Evolutionary conservation across 2,888 invertebrate genomes (phyloP), one percentile per base, ranked within the genome.

Genomic region (Tyria jacobaeae): DNA sequence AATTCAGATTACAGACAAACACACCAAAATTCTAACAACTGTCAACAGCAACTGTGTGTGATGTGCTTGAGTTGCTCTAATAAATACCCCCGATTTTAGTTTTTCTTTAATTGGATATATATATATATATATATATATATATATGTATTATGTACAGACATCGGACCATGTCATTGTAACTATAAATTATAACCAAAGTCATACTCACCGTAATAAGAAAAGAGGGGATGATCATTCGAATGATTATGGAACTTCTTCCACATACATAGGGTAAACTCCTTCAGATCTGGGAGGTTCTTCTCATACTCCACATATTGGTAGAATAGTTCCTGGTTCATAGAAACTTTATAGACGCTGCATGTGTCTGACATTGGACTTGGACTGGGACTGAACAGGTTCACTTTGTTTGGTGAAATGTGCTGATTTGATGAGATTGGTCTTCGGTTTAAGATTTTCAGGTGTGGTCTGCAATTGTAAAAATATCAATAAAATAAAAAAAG

Each of bases 161-260:
- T n/a, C n/a, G n/a, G n/a, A n/a, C n/a, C n/a, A n/a, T n/a, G n/a
- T n/a, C n/a, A n/a, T n/a, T n/a, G n/a, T n/a, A n/a, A n/a, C n/a
- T n/a, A n/a, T n/a, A n/a, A n/a, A n/a, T 4, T 31, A 50, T 34
- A 34, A 34, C 31, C 7, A 21, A 50, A 21, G 12, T 17, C 1
- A 35, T 47, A 79, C 89, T 96, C 85, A 97, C 97, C 96, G 78
- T 97, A 95, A 85, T 97, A 97, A 17, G 97, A 97, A 83, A 97
- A 96, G 58, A 97, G 86, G 0, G 97, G 97, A 91, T 97, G 97
- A 82, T 97, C 97, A 64, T 96, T 96, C 27, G 96, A 95, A 82
- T 97, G 97, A 81, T 97, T 97, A 76, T 96, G 95, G 82, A 97
- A 97, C 79, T 97, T 97, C 76, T 95, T 95, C 97, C 97, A 97